Evolutionary conservation across 2,797 vertebrate genomes (phyloP).

Genomic region (Craterocephalus amniculus): DNA sequence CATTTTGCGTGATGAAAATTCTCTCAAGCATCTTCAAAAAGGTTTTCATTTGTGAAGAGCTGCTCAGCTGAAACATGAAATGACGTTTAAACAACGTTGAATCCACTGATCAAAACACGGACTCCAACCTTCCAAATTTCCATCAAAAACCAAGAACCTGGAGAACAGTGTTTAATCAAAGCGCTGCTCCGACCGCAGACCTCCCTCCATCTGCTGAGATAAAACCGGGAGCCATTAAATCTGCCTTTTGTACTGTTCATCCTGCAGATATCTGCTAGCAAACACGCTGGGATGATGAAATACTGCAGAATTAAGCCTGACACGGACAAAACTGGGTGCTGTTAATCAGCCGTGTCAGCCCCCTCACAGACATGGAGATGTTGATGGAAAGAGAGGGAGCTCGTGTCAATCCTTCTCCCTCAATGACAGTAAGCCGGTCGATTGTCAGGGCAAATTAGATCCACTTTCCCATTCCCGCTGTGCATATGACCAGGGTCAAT

Average conservation of each 20-base stretch:
- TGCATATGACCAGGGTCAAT: neutral
- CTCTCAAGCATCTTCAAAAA: too few species aligned
- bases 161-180: constrained; percentile 10
- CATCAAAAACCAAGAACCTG: neutral
- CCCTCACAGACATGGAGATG: constrained; percentile 11
- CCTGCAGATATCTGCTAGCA: neutral
- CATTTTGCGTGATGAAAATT: too few species aligned
- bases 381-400: constrained; percentile 24
- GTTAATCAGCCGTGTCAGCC: constrained; percentile 54
- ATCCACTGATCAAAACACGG: constrained; percentile 14
- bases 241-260: constrained; percentile 24
- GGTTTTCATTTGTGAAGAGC: neutral
- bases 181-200: constrained; percentile 29
- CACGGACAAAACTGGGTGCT: constrained; percentile 4
- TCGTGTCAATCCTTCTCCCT: neutral
- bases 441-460: constrained; percentile 13
- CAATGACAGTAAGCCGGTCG: constrained; percentile 26
- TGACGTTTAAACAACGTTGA: too few species aligned
- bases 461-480: neutral
- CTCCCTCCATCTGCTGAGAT: constrained; percentile 37
- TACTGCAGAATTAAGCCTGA: constrained; percentile 49
- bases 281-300: constrained; percentile 45
- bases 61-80: constrained; percentile 10
- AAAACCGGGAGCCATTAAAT: constrained; percentile 49
- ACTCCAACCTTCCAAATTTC: neutral